Evolutionary conservation across 2,888 invertebrate species (phyloP).

Genomic region (Dynastes maya): DNA sequence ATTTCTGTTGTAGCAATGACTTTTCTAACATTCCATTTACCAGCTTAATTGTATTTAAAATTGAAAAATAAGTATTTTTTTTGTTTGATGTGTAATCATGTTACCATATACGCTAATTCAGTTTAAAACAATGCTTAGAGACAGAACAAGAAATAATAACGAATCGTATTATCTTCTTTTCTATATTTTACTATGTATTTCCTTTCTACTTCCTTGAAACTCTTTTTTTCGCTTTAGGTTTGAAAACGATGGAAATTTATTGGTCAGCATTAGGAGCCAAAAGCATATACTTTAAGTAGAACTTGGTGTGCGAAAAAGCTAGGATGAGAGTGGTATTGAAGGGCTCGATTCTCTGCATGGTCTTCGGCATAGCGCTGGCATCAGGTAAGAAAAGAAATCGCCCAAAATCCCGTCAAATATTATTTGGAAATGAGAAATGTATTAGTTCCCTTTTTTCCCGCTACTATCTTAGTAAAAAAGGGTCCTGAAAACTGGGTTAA

Average conservation of each 20-base stretch:
- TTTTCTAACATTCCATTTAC: too few species aligned
- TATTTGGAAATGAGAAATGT: constrained; percentile 40
- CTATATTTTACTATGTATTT: constrained; percentile 5
- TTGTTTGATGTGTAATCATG: too few species aligned
- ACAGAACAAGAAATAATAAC: too few species aligned
- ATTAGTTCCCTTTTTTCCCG: constrained; percentile 40
- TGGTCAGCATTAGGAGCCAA: constrained; percentile 56
- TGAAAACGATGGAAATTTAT: constrained; percentile 67
- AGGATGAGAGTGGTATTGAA: constrained; percentile 55
- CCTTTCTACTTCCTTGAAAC: background rate
- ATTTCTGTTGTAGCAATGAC: too few species aligned
- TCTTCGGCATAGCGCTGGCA: constrained; percentile 56
- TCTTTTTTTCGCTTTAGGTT: constrained; percentile 61
- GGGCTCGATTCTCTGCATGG: constrained; percentile 56
- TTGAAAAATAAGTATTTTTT: too few species aligned
- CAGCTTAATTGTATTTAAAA: too few species aligned
- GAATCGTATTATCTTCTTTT: too few species aligned
- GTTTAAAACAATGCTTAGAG: background rate
- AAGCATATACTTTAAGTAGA: constrained; percentile 11
- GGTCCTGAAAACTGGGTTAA: constrained; percentile 49
- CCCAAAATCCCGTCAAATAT: constrained; percentile 12
- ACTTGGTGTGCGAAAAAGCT: constrained; percentile 53
- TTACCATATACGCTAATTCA: too few species aligned
- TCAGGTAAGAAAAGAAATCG: constrained; percentile 55
- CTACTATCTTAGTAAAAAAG: constrained; percentile 46